Base-by-base conservation (phyloP, 2,113 vertebrate genomes). In the Vimba vimba region DNA sequence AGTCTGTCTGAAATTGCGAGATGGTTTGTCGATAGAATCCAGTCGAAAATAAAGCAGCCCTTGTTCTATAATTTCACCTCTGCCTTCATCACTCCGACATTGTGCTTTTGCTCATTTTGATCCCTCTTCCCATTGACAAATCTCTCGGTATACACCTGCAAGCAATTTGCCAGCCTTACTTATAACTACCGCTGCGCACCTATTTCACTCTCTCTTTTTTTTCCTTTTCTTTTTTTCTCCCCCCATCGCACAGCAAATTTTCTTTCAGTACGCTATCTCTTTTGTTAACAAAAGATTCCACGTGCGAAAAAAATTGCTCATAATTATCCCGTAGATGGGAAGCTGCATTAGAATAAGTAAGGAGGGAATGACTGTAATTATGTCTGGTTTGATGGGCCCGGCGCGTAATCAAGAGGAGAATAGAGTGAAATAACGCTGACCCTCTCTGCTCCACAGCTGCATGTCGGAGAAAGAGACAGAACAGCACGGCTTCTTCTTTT, bases 311-410 rank as follows among this genome's bases (percentile, higher is more conserved):
- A 98, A 98, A 98, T 97, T 97, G 97, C 97, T 98, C 98, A 99
- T 99, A 99, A 99, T 99, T 99, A 99, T 97, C 97, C 96, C 95
- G 96, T 97, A 98, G 98, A 98, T 99, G 96, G 97, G 97, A 98
- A 99, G 98, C 97, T 98, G 97, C 97, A 99, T 99, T 99, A 99
- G 97, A 99, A 99, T 99, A 99, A 99, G 99, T 99, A 99, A 99
- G 98, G 97, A 96, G 96, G 96, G 98, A 99, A 99, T 99, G 96
- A 99, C 98, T 98, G 97, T 99, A 99, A 99, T 99, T 99, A 99
- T 97, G 97, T 95, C 97, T 97, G 97, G 97, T 98, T 98, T 99
- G 98, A 99, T 99, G 98, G 97, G 97, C 97, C 98, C 97, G 96
- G 96, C 97, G 98, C 97, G 97, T 98, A 99, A 99, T 99, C 98